These are phyloP conservation scores for Meganola albula DNA, from an alignment of 2,888 invertebrate species.

Conservation along the genomic window DNA sequence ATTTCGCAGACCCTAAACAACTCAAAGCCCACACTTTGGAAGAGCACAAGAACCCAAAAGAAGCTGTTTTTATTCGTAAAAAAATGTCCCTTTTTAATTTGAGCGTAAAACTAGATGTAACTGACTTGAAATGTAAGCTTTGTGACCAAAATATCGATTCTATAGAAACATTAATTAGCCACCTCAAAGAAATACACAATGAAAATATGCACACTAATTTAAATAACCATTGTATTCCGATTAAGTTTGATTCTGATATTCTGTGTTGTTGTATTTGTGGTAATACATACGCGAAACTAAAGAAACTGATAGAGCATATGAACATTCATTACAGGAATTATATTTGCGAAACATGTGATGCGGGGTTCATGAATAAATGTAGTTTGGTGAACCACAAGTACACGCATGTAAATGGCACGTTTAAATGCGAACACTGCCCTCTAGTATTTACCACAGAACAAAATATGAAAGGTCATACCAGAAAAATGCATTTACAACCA, in stretches of 20 bases:
- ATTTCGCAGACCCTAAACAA: slow-evolving; percentile 31
- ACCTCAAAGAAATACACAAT: slow-evolving; percentile 16
- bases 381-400: slow-evolving; percentile 30
- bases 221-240: slow-evolving; percentile 26
- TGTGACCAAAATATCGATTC: slow-evolving; percentile 13
- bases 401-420: slow-evolving; percentile 37
- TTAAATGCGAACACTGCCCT: slow-evolving; percentile 37
- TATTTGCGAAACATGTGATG: slow-evolving; percentile 42
- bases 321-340: slow-evolving; percentile 37
- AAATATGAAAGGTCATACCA: slow-evolving; percentile 34
- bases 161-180: slow-evolving; percentile 11
- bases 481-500: background rate
- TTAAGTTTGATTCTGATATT: slow-evolving; percentile 16
- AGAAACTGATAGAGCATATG: slow-evolving; percentile 17
- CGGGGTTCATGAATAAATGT: slow-evolving; percentile 37
- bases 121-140: slow-evolving; percentile 6
- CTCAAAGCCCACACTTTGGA: slow-evolving; percentile 41
- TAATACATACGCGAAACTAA: slow-evolving; percentile 14
- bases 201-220: slow-evolving; percentile 16
- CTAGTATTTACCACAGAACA: slow-evolving; percentile 36
- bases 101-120: slow-evolving; percentile 37
- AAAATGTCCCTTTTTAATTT: background rate
- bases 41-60: background rate
- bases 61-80: background rate
- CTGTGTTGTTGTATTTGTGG: slow-evolving; percentile 19